Evolutionary conservation across 2,888 invertebrate genomes (phyloP).

Genomic region (Limulus polyphemus): DNA sequence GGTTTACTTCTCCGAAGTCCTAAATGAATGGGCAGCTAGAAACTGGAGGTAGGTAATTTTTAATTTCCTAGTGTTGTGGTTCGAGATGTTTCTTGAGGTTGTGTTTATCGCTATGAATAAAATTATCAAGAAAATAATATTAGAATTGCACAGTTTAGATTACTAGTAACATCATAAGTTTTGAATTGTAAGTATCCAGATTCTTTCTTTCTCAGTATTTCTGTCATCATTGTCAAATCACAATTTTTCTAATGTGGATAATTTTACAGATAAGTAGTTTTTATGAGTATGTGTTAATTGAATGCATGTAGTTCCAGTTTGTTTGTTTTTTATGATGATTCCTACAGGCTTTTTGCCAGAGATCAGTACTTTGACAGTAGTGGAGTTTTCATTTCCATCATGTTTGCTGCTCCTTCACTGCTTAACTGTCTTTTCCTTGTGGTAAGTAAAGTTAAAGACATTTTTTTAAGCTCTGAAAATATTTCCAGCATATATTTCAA

Average conservation of each 20-base stretch:
- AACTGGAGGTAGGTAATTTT: conserved; percentile 54
- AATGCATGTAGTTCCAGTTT: too few relatives aligned
- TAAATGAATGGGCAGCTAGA: conserved; percentile 74
- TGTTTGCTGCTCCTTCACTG: conserved; percentile 83
- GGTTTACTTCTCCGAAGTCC: conserved; percentile 78
- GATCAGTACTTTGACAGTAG: conserved; percentile 90
- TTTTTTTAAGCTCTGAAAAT: not conserved
- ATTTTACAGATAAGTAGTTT: too few relatives aligned
- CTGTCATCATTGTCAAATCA: too few relatives aligned
- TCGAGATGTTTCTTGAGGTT: not conserved
- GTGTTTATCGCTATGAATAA: conserved; percentile 14
- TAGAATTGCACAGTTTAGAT: too few relatives aligned
- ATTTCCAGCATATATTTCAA: not conserved
- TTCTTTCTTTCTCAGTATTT: too few relatives aligned
- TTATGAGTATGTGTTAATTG: too few relatives aligned
- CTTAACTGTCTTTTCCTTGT: conserved; percentile 87
- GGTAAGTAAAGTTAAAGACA: conserved; percentile 56
- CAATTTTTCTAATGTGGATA: too few relatives aligned
- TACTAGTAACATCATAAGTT: too few relatives aligned
- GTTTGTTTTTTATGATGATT: conserved; percentile 7
- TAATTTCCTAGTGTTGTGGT: not conserved
- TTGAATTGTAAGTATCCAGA: too few relatives aligned
- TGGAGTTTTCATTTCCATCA: conserved; percentile 83
- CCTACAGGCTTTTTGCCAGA: conserved; percentile 57
- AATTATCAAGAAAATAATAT: too few relatives aligned